Conservation (phyloP, 2,888 invertebrate genomes). For the Muscina levida region DNA sequence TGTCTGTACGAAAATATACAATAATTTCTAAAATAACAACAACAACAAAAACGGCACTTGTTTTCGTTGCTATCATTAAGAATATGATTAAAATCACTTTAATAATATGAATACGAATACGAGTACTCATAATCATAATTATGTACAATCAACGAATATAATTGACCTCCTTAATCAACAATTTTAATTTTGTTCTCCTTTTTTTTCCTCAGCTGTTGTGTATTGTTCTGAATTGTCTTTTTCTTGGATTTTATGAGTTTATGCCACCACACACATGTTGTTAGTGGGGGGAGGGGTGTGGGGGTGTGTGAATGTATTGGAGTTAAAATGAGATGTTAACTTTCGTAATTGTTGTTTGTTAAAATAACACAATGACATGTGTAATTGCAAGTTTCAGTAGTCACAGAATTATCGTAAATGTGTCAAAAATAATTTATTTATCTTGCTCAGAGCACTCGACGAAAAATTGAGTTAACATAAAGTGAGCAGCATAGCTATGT, state of each 20-base stretch:
- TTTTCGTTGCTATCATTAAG: conserved; percentile 14
- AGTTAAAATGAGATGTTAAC: conserved; percentile 28
- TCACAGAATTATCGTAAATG: conserved; percentile 38
- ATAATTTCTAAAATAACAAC: conserved; percentile 32
- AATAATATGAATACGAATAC: too few species aligned
- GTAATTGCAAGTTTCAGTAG: conserved; percentile 18
- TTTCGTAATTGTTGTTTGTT: conserved; percentile 26
- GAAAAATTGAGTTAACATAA: too few species aligned
- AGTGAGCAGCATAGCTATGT: too few species aligned
- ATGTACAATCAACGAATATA: conserved; percentile 39
- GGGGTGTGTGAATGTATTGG: background rate
- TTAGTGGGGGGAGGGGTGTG: too few species aligned
- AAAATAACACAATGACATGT: conserved; percentile 14
- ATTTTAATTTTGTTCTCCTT: conserved; percentile 1
- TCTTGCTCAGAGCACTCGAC: background rate
- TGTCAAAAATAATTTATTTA: conserved; percentile 46
- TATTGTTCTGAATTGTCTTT: too few species aligned
- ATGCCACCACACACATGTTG: too few species aligned
- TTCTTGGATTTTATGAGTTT: background rate
- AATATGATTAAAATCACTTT: conserved; percentile 17
- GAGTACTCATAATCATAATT: too few species aligned
- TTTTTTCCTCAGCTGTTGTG: background rate
- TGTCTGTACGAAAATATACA: conserved; percentile 20
- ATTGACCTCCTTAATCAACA: conserved; percentile 42
- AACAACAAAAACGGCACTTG: background rate